Conservation (phyloP, 2,888 invertebrate genomes). For the Plebejus melissa region DNA sequence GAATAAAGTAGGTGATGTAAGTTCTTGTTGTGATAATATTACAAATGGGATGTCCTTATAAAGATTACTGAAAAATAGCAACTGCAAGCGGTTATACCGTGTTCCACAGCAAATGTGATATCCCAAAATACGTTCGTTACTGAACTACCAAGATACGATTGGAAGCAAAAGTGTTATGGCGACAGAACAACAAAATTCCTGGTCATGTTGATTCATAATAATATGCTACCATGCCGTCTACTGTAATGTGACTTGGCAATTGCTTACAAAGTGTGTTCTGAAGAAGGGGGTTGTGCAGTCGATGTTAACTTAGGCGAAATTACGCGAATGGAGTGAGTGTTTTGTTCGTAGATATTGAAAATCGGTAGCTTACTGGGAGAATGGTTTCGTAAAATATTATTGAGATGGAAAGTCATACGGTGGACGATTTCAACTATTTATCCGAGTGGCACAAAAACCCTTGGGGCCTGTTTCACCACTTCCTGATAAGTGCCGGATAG, state of each 20-base stretch:
- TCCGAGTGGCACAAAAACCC: neutral
- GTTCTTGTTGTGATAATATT: neutral
- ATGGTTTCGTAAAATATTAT: neutral
- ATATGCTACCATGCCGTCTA: constrained; percentile 10
- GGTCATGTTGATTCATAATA: neutral
- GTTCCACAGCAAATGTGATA: constrained; percentile 5
- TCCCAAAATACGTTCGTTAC: neutral
- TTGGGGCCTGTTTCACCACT: too few species aligned
- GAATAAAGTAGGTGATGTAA: neutral
- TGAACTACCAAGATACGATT: neutral
- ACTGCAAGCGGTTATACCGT: neutral
- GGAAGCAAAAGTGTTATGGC: neutral
- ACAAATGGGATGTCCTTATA: neutral
- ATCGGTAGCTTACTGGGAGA: neutral
- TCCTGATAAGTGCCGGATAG: too few species aligned
- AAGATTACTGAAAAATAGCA: neutral
- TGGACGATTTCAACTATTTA: neutral
- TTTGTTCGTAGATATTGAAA: neutral
- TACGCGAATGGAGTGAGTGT: neutral
- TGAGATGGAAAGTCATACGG: neutral
- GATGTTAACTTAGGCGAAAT: neutral
- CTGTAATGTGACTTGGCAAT: neutral
- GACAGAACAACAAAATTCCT: neutral
- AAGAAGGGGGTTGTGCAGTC: neutral
- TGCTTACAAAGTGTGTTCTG: neutral